phyloP scores from a whole-genome alignment of 2,888 invertebrate genomes.

The Linnaemya vulpina region DNA sequence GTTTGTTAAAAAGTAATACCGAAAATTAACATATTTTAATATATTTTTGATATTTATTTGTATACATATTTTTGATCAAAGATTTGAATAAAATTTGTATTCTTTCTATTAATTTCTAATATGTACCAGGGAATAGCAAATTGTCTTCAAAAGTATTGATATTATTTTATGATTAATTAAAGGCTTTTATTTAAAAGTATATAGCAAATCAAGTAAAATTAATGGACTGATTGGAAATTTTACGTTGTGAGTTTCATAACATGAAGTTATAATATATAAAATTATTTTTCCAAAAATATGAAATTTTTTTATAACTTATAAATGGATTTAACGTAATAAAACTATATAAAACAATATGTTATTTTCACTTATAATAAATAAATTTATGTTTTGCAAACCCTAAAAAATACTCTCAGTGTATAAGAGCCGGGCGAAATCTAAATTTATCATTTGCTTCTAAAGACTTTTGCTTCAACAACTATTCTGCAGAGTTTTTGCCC shows the following conservation, averaged over 20 bases:
- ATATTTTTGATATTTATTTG: constrained; percentile 1
- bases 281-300: neutral
- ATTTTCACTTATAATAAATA: neutral
- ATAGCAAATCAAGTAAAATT: constrained; percentile 21
- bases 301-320: neutral
- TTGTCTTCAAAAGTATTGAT: neutral
- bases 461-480: neutral
- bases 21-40: neutral
- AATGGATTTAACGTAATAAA: neutral
- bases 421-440: constrained; percentile 70
- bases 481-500: neutral
- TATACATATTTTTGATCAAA: neutral
- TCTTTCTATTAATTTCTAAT: neutral
- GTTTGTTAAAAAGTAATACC: neutral
- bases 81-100: neutral
- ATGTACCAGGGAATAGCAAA: neutral
- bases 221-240: constrained; percentile 19
- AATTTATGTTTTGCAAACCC: constrained; percentile 54
- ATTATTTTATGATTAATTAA: constrained; percentile 12
- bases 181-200: neutral
- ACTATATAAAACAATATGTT: neutral
- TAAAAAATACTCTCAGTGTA: constrained; percentile 34
- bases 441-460: neutral
- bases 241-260: neutral
- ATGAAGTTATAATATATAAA: neutral